Conservation (phyloP, 2,113 vertebrate genomes). For the Thinocorus orbignyianus region DNA sequence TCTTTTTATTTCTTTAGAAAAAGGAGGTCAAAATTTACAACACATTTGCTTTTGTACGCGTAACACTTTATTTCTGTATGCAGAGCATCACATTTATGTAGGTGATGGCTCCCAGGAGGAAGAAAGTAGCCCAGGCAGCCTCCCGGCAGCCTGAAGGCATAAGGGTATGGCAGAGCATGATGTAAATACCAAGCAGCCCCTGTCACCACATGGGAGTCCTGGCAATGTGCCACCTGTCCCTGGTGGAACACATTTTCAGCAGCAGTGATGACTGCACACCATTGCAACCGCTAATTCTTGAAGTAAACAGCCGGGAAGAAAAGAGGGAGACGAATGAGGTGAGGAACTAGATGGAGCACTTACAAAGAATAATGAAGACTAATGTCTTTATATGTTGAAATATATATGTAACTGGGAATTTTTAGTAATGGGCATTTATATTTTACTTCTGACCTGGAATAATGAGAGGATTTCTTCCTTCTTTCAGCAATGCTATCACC, state of each 20-base stretch:
- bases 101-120: conserved; percentile 5
- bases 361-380: not conserved
- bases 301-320: not conserved
- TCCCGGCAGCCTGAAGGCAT: not conserved
- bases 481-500: not conserved
- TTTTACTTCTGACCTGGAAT: not conserved
- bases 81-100: not conserved
- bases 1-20: not conserved
- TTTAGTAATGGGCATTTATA: not conserved
- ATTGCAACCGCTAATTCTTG: not conserved
- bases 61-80: not conserved
- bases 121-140: not conserved
- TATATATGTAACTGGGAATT: not conserved
- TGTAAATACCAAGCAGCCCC: conserved; percentile 6
- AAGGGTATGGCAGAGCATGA: not conserved
- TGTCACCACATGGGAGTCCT: not conserved
- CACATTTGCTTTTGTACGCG: not conserved
- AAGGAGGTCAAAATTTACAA: conserved; percentile 51
- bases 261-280: not conserved
- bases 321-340: not conserved
- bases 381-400: not conserved
- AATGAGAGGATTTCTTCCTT: not conserved
- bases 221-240: not conserved
- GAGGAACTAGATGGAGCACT: not conserved
- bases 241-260: not conserved